Base-by-base conservation (phyloP, 1,140 invertebrate species). In the Dolichoris vasculosae region DNA sequence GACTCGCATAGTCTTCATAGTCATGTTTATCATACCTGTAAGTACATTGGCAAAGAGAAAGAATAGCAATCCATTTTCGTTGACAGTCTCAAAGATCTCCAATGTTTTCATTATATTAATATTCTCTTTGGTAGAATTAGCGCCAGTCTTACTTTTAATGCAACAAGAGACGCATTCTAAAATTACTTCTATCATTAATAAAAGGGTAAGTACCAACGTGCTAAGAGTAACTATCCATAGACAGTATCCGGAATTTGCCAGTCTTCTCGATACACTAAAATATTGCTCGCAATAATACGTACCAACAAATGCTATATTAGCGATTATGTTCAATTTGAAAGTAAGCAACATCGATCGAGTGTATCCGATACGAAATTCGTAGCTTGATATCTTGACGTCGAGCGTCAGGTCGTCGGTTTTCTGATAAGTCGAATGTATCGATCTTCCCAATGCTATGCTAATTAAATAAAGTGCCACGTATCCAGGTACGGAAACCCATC, bases 381-480 rank as follows among this genome's bases (percentile, higher is more conserved):
- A 78, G 11, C 81, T 86, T 9, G 89, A 88, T 0, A 92, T n/a
- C 48, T 88, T 89, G 3, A 90, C 30, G n/a, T 84, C 55, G 23
- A 88, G 88, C 13, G 48, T 75, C 46, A 87, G 79, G 76, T 87
- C 71, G 4, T 89, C n/a, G 46, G 59, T 85, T 90, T 88, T 83
- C 85, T 88, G 87, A 87, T 93, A 92, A 40, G 93, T 91, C 86
- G 90, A 89, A 83, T 93, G 91, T 75, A 97, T 88, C n/a, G 95
- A 88, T 88, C 94, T 92, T 67, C 96, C 97, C 86, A 97, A 89
- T 87, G 95, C 94, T 51, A 96, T 95, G 71, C 96, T 95, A 88
- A 95, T 93, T 79, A 98, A 94, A 91, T 98, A 99, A 1, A 99
- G 91, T 7, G 95, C 95, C 23, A 98, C 91, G 91, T 98, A 99